Conservation (phyloP, 2,113 vertebrate species). For the Neogobius melanostomus region DNA sequence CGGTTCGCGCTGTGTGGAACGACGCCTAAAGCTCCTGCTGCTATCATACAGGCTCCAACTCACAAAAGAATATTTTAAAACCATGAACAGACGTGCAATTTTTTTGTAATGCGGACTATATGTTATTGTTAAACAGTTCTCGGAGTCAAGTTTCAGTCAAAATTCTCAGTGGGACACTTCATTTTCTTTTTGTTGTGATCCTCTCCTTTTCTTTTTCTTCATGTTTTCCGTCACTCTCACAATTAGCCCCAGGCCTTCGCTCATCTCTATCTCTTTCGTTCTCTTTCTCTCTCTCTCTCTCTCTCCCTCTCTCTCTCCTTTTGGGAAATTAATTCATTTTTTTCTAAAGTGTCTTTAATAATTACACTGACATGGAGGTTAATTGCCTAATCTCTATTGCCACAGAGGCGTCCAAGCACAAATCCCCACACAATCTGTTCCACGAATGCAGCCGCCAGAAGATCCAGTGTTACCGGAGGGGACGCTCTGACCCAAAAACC, state of each 20-base stretch:
- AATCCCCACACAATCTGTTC: constrained; percentile 67
- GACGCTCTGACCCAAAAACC: constrained; percentile 55
- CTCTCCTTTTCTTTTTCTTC: constrained; percentile 16
- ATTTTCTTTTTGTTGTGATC: constrained; percentile 5
- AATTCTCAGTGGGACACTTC: constrained; percentile 14
- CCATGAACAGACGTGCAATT: background rate
- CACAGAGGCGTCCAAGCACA: constrained; percentile 44
- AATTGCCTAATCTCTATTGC: constrained; percentile 65
- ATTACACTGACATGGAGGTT: constrained; percentile 65
- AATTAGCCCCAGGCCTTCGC: constrained; percentile 24
- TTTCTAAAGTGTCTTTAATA: constrained; percentile 65
- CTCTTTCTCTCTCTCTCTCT: constrained; percentile 36
- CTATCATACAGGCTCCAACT: no score
- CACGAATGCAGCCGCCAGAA: constrained; percentile 58
- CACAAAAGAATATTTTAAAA: no score
- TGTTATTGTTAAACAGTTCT: background rate
- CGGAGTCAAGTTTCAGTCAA: background rate
- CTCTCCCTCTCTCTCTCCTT: constrained; percentile 30
- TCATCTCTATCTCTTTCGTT: constrained; percentile 19
- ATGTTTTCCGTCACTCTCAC: constrained; percentile 28
- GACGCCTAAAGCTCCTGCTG: no score
- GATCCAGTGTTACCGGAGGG: constrained; percentile 56
- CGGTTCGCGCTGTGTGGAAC: no score
- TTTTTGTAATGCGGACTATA: background rate
- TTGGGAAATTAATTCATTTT: constrained; percentile 63